Percentiles rank a stretch among this genome's conserved stretches.
phyloP scores from a whole-genome alignment of 2,888 invertebrate genomes.

The Drosophila diplacantha region DNA sequence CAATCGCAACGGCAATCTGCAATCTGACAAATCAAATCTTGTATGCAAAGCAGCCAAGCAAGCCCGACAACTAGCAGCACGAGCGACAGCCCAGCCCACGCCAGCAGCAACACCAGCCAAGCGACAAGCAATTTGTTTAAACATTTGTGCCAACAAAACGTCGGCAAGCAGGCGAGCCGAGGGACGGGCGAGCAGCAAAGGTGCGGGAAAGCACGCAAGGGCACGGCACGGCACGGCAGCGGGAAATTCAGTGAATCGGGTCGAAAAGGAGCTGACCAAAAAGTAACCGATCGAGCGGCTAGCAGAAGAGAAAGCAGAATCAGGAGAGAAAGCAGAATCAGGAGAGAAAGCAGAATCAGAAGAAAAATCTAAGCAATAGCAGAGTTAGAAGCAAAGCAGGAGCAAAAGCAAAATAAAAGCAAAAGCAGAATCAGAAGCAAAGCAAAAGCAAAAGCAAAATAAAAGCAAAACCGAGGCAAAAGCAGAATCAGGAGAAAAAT shows the following conservation, averaged over 20 bases:
- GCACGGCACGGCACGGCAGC: neutral
- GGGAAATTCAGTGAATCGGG: neutral
- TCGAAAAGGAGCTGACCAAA: neutral
- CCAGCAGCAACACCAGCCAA: conserved; percentile 16
- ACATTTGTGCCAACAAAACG: conserved; percentile 67
- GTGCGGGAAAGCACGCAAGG: conserved; percentile 8
- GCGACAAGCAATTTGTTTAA: conserved; percentile 69
- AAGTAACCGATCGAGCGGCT: neutral
- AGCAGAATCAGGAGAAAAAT: neutral
- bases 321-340: neutral
- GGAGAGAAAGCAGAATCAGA: neutral
- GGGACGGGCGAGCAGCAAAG: conserved; percentile 1
- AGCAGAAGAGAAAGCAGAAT: neutral
- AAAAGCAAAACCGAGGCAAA: neutral
- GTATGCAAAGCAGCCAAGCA: conserved; percentile 44
- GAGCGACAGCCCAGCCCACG: conserved; percentile 4
- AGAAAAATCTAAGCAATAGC: neutral
- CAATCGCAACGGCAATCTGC: conserved; percentile 40
- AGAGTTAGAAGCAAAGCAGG: neutral
- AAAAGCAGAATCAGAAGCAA: neutral
- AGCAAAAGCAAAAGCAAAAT: neutral
- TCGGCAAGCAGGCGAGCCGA: conserved; percentile 6
- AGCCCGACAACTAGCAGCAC: conserved; percentile 3
- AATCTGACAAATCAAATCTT: conserved; percentile 48
- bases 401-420: neutral